Evolutionary conservation across 2,797 vertebrate genomes (phyloP), one percentile per base, ranked within the genome.

Genomic region (Notolabrus celidotus): DNA sequence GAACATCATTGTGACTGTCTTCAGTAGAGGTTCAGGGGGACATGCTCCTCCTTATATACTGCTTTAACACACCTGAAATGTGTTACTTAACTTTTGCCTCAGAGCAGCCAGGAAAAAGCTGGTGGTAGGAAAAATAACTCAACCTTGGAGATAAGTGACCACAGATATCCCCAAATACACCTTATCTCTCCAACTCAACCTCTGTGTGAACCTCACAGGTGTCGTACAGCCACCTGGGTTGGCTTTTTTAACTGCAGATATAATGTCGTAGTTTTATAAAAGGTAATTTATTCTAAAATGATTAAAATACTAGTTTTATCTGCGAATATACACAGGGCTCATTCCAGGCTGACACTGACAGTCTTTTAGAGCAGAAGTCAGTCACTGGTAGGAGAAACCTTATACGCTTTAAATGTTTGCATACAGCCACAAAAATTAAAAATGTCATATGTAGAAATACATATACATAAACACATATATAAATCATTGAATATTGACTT

Each of bases 201-300:
- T 34, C 17, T 67, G 64, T 93, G 94, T 74, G 93, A 94, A 94
- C 69, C 72, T 52, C 36, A 67, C 94, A 94, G 87, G 45, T 93
- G 94, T 74, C 49, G 52, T 39, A 36, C 34, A 22, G 45, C 41
- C 41, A 66, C 39, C 29, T 19, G 38, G 49, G 42, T 2, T 8
- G 4, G 11, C 42, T 3, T 38, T 47, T n/a, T 57, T 9, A 3
- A n/a, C 17, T 59, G 33, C 1, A 46, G 20, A 14, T 12, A 5
- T 8, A 23, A 4, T 22, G 9, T 31, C 31, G 29, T 9, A 9
- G 4, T 31, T n/a, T n/a, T n/a, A n/a, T 31, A 31, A 9, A 9
- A 9, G 29, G 29, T 5, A 9, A 4, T 31, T 31, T 31, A 31
- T 9, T 31, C 29, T 5, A 9, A 31, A 9, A 31, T 31, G 9